Evolutionary conservation across 2,888 invertebrate genomes (phyloP).

Genomic region (Callinectes sapidus): DNA sequence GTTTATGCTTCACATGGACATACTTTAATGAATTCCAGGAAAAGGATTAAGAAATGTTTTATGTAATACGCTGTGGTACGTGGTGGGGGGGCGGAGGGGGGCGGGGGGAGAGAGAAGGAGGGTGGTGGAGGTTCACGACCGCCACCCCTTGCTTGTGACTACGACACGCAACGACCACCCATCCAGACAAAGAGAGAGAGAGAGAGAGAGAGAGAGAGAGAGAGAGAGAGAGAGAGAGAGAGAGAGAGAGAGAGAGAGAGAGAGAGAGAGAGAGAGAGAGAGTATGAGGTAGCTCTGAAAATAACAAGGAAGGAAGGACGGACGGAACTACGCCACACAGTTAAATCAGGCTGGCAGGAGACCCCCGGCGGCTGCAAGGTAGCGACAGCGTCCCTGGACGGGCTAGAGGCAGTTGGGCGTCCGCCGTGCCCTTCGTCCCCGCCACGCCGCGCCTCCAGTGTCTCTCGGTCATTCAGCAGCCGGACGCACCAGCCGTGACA

Average conservation of each 20-base stretch:
- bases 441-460: not conserved
- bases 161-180: not conserved
- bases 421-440: not conserved
- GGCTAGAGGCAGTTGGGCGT: not conserved
- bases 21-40: not conserved
- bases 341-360: not conserved
- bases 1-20: not conserved
- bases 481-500: not conserved
- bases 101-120: not conserved
- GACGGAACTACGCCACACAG: not conserved
- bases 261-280: too few relatives aligned
- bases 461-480: not conserved
- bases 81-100: not conserved
- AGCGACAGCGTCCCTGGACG: not conserved
- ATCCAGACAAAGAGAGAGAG: not conserved
- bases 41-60: not conserved
- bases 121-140: not conserved
- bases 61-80: conserved; percentile 2
- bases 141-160: not conserved
- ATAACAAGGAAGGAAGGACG: not conserved
- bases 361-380: not conserved
- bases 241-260: too few relatives aligned
- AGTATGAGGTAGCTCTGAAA: too few relatives aligned
- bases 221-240: too few relatives aligned
- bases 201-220: too few relatives aligned